These are phyloP conservation scores for Zapus hudsonius DNA, from an alignment of 2,113 vertebrate genomes.

Conservation along the genomic window DNA sequence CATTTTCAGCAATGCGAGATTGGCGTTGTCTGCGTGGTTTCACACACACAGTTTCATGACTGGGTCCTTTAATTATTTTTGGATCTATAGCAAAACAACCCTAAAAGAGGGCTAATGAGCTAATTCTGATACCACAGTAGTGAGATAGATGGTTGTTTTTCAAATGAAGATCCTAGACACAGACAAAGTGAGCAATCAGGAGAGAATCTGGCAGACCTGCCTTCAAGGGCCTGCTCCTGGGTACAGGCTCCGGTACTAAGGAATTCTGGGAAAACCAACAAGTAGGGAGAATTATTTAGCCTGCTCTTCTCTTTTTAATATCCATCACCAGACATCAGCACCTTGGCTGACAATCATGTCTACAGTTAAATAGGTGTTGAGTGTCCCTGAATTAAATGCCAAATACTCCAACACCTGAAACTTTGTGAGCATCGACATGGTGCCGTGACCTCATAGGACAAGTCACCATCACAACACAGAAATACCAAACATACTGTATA, in stretches of 20 bases:
- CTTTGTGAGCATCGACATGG: not conserved
- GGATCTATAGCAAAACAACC: not conserved
- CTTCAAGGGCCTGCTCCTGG: rapidly evolving
- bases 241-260: not conserved
- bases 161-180: slow-evolving; percentile 46
- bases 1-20: not conserved
- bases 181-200: not conserved
- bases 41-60: not conserved
- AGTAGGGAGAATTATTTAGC: not conserved
- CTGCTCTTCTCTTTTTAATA: slow-evolving; percentile 3
- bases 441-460: not conserved
- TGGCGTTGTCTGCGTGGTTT: too few relatives aligned
- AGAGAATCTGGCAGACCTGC: not conserved
- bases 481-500: too few relatives aligned
- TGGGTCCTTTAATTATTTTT: not conserved
- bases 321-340: not conserved
- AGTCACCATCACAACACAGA: not conserved
- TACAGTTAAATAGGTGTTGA: not conserved
- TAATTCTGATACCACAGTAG: not conserved
- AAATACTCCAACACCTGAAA: not conserved
- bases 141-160: slow-evolving; percentile 32
- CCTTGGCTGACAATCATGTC: not conserved
- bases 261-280: slow-evolving; percentile 1
- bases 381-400: not conserved
- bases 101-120: not conserved